Conservation (phyloP, 1,140 invertebrate species). For the Plutomurus gul region DNA sequence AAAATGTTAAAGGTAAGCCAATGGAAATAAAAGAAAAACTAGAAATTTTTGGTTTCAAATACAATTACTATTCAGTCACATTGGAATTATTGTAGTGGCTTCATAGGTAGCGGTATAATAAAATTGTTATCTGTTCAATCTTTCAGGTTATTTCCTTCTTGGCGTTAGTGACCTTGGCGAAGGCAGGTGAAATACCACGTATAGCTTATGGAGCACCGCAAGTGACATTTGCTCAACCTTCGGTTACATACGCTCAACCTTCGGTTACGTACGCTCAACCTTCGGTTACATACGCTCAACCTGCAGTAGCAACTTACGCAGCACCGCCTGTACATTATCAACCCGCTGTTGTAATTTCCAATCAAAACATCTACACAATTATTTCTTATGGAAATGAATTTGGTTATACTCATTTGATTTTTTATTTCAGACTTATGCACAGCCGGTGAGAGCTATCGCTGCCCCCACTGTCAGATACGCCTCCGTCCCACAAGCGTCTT, state of each 20-base stretch:
- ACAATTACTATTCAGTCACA: background rate
- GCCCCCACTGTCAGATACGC: no score
- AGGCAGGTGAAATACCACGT: background rate
- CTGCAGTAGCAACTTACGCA: background rate
- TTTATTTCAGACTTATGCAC: no score
- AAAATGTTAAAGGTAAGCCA: background rate
- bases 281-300: background rate
- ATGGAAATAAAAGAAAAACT: no score
- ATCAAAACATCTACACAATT: no score
- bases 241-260: background rate
- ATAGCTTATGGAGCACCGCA: background rate
- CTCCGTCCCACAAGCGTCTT: no score
- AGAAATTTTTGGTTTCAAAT: no score
- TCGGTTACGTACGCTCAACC: background rate
- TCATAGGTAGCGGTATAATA: background rate
- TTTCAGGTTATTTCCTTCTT: background rate
- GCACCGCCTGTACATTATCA: no score
- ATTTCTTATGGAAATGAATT: no score
- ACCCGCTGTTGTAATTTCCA: no score
- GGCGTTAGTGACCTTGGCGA: background rate
- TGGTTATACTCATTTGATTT: no score
- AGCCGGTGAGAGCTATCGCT: no score
- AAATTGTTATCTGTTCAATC: background rate
- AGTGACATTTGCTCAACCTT: background rate
- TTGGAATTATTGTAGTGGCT: background rate